A percentile compares a stretch with the other conserved stretches of the same genome.
These are phyloP conservation scores for Rhabdornis inornatus DNA, from an alignment of 2,113 vertebrate species.

Conservation along the genomic window DNA sequence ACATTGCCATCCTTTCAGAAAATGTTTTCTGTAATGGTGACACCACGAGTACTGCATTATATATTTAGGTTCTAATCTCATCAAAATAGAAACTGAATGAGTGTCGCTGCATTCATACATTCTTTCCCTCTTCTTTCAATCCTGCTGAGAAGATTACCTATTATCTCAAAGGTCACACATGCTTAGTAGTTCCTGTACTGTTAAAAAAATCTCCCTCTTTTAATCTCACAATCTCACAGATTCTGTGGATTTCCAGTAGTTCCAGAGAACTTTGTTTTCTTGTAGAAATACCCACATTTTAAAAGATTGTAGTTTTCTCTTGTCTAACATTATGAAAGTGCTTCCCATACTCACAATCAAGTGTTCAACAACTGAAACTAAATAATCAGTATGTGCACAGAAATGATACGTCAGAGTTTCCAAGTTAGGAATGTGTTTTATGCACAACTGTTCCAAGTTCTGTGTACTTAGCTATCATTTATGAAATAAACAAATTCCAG, in stretches of 20 bases:
- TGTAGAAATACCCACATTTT: background rate
- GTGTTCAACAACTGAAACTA: background rate
- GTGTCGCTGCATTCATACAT: background rate
- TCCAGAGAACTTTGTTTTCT: background rate
- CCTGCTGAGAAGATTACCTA: background rate
- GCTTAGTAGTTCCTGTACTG: background rate
- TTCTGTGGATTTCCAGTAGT: background rate
- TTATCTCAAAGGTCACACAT: background rate
- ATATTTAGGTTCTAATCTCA: background rate
- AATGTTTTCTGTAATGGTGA: background rate
- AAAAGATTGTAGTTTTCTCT: background rate
- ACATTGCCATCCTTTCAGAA: background rate
- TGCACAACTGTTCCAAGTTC: background rate
- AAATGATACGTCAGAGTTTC: background rate
- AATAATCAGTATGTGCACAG: background rate
- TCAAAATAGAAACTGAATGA: background rate
- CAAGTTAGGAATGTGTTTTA: background rate
- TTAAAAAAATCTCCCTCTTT: background rate
- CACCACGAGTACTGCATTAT: background rate
- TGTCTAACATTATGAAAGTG: background rate
- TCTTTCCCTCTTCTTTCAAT: background rate
- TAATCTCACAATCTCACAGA: background rate
- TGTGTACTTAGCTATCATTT: background rate
- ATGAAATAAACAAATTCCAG: background rate
- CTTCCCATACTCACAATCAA: background rate